These are phyloP conservation scores for Clarias gariepinus DNA, from an alignment of 2,113 vertebrate genomes.

Conservation along the genomic window DNA sequence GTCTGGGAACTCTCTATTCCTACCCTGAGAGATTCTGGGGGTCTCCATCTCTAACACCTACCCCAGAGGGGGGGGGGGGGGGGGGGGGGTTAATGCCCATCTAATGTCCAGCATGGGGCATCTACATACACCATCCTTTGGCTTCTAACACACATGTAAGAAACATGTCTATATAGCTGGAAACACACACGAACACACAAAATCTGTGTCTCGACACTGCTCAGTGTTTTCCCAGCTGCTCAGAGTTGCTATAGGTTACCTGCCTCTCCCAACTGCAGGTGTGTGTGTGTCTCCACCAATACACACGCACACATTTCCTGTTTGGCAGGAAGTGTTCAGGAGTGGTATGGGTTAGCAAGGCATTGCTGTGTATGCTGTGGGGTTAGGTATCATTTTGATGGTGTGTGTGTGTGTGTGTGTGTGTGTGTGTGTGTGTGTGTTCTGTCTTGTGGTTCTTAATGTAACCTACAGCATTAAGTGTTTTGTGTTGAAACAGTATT, in stretches of 20 bases:
- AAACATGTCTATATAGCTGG: not conserved
- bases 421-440: slow-evolving; percentile 15
- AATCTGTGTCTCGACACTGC: not conserved
- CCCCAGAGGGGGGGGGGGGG: too few relatives aligned
- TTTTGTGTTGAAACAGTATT: slow-evolving; percentile 30
- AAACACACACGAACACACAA: not conserved
- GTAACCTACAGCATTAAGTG: not conserved
- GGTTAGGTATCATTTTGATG: not conserved
- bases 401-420: not conserved
- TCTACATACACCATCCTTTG: not conserved
- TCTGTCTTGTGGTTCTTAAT: not conserved
- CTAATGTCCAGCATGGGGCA: not conserved
- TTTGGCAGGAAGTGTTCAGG: slow-evolving; percentile 62
- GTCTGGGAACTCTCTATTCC: too few relatives aligned
- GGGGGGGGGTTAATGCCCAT: not conserved
- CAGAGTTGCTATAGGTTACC: slow-evolving; percentile 57
- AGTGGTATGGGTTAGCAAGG: not conserved
- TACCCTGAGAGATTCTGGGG: too few relatives aligned
- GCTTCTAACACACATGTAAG: not conserved
- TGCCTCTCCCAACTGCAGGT: slow-evolving; percentile 63
- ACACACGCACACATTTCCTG: slow-evolving; percentile 61
- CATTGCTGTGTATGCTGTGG: slow-evolving; percentile 3
- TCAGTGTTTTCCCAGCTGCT: slow-evolving; percentile 4
- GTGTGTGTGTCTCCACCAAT: slow-evolving; percentile 53
- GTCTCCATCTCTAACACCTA: too few relatives aligned